Evolutionary conservation across 2,797 vertebrate genomes (phyloP), one percentile per base, ranked within the genome.

Genomic region (Kryptolebias ocellatus): DNA sequence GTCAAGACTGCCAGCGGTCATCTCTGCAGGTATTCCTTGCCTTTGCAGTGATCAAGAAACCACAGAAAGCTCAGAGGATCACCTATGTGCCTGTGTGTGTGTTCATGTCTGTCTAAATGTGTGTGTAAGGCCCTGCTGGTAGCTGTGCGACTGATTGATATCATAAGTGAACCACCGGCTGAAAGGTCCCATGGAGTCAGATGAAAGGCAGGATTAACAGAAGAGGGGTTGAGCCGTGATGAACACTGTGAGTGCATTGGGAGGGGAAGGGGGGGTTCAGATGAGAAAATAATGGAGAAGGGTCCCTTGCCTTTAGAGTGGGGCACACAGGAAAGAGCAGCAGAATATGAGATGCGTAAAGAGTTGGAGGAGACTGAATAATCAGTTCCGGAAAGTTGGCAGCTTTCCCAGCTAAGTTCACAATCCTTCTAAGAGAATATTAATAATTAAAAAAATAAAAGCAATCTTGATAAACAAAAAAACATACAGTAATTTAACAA

Each of bases 161-260:
- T 89, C 82, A 81, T 83, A 76, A 85, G 63, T 65, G 79, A 87
- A 87, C 84, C 76, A 64, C 53, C 56, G 85, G 80, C 81, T 81
- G 81, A 83, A 86, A 85, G 89, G 79, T 87, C 84, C 80, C 83
- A 46, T 67, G 39, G 82, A 56, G n/a, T 46, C 74, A 84, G 85
- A 92, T 89, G 83, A 91, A 89, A 89, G 83, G 83, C 83, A 75
- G 85, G 88, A 92, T 92, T 90, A 89, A 80, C 80, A 74, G 83
- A 78, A 76, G 83, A 85, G 76, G 77, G 88, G 76, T 68, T 86
- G 86, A 87, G 80, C 74, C 2, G 65, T 64, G 80, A 83, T 87
- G 85, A 83, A 86, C 81, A 69, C 60, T 46, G 47, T 53, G 63
- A 88, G 89, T 86, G 78, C 84, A 87, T 87, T 64, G 53, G 74